Conservation (phyloP, 2,888 invertebrate genomes). For the Pomacea canaliculata region DNA sequence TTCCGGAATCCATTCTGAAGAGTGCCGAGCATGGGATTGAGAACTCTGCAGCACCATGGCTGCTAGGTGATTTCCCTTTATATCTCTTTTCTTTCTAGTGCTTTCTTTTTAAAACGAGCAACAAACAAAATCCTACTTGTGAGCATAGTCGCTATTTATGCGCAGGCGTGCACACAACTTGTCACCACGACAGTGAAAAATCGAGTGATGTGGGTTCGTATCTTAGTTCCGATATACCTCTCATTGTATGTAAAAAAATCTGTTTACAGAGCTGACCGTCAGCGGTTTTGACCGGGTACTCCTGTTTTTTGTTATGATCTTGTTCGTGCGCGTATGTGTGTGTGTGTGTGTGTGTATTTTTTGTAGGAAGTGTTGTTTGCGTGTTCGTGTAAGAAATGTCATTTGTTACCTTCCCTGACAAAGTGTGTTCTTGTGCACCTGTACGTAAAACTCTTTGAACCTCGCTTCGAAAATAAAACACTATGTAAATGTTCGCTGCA, state of each 20-base stretch:
- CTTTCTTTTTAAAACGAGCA: not conserved
- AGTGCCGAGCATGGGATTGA: conserved; percentile 94
- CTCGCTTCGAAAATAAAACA: not conserved
- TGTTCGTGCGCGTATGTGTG: conserved; percentile 1
- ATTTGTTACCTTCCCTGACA: too few species aligned
- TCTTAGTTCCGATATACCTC: too few species aligned
- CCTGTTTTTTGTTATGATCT: not conserved
- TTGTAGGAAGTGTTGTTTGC: too few species aligned
- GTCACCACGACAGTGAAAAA: too few species aligned
- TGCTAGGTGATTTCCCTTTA: conserved; percentile 83
- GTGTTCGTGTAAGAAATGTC: too few species aligned
- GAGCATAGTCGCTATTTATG: not conserved
- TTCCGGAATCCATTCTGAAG: conserved; percentile 98
- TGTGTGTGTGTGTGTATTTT: not conserved
- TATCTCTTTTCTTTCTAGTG: not conserved
- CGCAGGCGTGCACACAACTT: not conserved
- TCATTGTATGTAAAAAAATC: too few species aligned
- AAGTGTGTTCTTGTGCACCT: too few species aligned
- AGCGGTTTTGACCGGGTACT: not conserved
- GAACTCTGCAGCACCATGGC: conserved; percentile 92
- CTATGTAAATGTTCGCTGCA: too few species aligned
- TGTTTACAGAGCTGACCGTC: too few species aligned
- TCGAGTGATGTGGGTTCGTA: too few species aligned
- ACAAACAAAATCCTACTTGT: not conserved
- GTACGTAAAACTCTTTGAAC: too few species aligned